Evolutionary conservation across 92 coral and sea anemone species (phyloP), one percentile per base, ranked within the genome.

Genomic region (Blastomussa wellsi): DNA sequence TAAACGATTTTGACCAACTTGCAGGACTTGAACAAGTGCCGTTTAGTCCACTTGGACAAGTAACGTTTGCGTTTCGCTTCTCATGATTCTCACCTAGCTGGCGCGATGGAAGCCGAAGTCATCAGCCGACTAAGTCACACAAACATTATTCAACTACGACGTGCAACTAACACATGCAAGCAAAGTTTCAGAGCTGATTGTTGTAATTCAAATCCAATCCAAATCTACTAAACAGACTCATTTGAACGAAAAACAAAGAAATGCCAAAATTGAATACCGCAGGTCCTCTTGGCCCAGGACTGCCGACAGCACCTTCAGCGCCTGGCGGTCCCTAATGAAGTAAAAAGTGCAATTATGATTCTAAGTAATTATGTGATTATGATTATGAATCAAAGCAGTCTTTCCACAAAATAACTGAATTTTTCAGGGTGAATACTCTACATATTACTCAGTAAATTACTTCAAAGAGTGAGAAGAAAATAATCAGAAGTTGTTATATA

Each of bases 261-360:
- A 35, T 28, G 52, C 26, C 14, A 83, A 31, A 73, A 26, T 60
- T 55, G 22, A 20, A 16, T 83, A 83, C 87, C 80, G 74, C 80
- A 74, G 87, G 81, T 83, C 87, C 87, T 74, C 73, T 75, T 39
- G 80, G 73, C 33, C 94, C 94, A 52, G 92, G 90, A 88, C 86
- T 83, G 71, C 95, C 95, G 41, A 79, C 76, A 33, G 86, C 86
- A 33, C 95, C 95, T 76, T 81, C 81, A 33, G 74, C 82, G 33
- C 95, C 95, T 2, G 89, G 75, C 15, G 82, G 77, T 36, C 95
- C 95, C 95, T 92, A 62, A 24, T n/a, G n/a, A n/a, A n/a, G n/a
- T n/a, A n/a, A n/a, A n/a, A n/a, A n/a, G n/a, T n/a, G n/a, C n/a
- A n/a, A n/a, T n/a, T n/a, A n/a, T n/a, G n/a, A n/a, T n/a, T n/a